Percentiles rank a stretch among this genome's conserved stretches.
phyloP scores from a whole-genome alignment of 2,888 invertebrate species.

The Acronicta leporina region DNA sequence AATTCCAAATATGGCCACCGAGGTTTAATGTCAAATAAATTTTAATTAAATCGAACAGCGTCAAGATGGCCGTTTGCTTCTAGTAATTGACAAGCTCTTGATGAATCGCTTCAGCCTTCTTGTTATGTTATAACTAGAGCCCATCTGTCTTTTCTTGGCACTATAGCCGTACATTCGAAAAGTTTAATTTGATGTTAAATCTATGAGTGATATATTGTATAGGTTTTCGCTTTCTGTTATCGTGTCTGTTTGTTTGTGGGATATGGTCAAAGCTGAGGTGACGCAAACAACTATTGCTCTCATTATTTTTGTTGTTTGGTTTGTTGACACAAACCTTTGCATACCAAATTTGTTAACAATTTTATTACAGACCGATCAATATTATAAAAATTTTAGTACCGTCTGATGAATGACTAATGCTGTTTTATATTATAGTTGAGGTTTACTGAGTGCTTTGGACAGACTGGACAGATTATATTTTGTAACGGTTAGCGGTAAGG shows the following conservation, averaged over 20 bases:
- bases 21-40: conserved; percentile 80
- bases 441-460: too few species aligned
- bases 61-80: conserved; percentile 74
- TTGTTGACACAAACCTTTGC: background rate
- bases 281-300: background rate
- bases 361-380: too few species aligned
- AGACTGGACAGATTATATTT: too few species aligned
- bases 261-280: conserved; percentile 27
- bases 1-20: conserved; percentile 50
- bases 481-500: too few species aligned
- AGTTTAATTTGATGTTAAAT: conserved; percentile 76
- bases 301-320: background rate
- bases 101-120: conserved; percentile 84
- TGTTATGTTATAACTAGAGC: conserved; percentile 80
- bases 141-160: conserved; percentile 81
- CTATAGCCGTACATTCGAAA: conserved; percentile 68
- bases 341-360: background rate
- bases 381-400: too few species aligned
- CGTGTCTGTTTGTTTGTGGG: conserved; percentile 40
- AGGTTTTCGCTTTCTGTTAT: conserved; percentile 64
- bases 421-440: too few species aligned
- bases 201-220: conserved; percentile 79
- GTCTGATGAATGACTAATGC: too few species aligned
- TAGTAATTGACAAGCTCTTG: conserved; percentile 86
- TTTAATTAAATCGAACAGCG: conserved; percentile 84